Evolutionary conservation across 2,113 vertebrate genomes (phyloP), one percentile per base, ranked within the genome.

Genomic region (Bettongia penicillata): DNA sequence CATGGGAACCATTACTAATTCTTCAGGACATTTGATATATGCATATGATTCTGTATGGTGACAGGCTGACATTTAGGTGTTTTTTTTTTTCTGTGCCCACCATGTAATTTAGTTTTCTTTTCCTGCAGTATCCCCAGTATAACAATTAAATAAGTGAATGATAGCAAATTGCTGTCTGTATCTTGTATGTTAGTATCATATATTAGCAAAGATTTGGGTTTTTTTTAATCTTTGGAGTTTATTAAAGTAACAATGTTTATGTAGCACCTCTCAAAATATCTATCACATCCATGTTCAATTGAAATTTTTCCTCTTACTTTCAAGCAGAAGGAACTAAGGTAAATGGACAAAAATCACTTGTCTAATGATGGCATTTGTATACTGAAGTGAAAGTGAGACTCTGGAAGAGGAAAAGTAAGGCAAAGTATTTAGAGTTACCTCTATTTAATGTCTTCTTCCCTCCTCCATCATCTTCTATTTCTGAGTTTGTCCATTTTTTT

Each of bases 21-120:
- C 92, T 93, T 93, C 47, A 49, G 57, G 22, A 37, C 90, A 0
- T 5, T 5, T 50, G 37, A 53, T 49, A 43, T 92, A 91, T 89
- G 91, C 0, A 92, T 37, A 84, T 94, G 51, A 90, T 25, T 31
- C 52, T 57, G 3, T 31, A 53, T 43, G 37, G 48, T 68, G 61
- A 53, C 37, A 92, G 48, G 51, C 12, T 50, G 55, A 77, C 28
- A 95, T 3, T 8, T 68, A 28, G 68, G 24, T 68, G 52, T 31
- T 0, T 43, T 26, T 24, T 91, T 95, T 94, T 50, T 50, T 50
- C 3, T 51, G 53, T 22, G 43, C 55, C 16, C 52, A 22, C 5
- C 90, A 55, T 96, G 91, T 16, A 53, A 49, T 37, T 90, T 19
- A 93, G 90, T 52, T 25, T 51, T 95, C 96, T 61, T 51, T 94